Evolutionary conservation across 1,140 invertebrate species (phyloP), one percentile per base, ranked within the genome.

Genomic region (Pinna nobilis): DNA sequence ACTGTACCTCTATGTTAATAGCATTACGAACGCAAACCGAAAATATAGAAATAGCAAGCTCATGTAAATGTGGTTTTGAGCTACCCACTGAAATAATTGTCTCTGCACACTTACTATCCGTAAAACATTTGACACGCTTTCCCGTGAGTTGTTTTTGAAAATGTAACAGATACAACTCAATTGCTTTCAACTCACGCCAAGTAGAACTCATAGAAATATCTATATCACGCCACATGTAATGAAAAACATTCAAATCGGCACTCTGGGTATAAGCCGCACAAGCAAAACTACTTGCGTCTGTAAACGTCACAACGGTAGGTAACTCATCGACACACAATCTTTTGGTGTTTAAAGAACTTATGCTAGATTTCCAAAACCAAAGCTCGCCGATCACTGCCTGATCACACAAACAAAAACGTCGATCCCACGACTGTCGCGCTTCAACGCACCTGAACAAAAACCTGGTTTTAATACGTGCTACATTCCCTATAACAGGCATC

Each of bases 101-200:
- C 30, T 11, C 30, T 53, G 44, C 33, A 44, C 32, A 41, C 18
- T 59, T 11, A 11, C 33, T 57, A 30, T 44, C 51, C 20, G 37
- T 59, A 30, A 32, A 25, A 37, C 53, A 68, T 30, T 9, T 13
- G 7, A 68, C 20, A 20, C 13, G 30, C 33, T 68, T 59, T 5
- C 53, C 51, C 20, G 5, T 44, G 9, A 59, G 47, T 20, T n/a
- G 6, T 9, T 32, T 32, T 44, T 37, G 18, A 68, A 41, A 68
- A 49, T 39, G 61, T 1, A 47, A 57, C 3, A 59, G 25, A 3
- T 41, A 37, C 23, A 47, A 50, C 30, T 70, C 25, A 6, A 70
- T 60, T 35, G 55, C 55, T 37, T 60, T 70, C 7, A 70, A 23
- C 25, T 60, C 55, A 35, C 55, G n/a, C 67, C 53, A 70, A n/a